Evolutionary conservation across 2,113 vertebrate genomes (phyloP).

Genomic region (Malurus melanocephalus): DNA sequence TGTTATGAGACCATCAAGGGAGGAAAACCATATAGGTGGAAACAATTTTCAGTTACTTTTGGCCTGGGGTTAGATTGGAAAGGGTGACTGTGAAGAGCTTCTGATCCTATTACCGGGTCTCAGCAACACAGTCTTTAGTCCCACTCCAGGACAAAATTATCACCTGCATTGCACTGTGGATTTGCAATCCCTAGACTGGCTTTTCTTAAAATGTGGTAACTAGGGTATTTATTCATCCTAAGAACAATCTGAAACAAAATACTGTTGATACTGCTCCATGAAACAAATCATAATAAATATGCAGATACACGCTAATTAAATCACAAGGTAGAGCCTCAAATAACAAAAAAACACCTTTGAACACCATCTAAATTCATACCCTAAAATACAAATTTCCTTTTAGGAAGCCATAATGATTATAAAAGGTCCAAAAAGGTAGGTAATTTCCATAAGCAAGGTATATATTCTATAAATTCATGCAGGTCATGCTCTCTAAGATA

Average conservation of each 20-base stretch:
- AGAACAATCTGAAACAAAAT: not conserved
- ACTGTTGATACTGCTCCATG: not conserved
- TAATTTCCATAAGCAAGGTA: not conserved
- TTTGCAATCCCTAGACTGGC: not conserved
- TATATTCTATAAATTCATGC: not conserved
- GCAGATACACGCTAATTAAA: not conserved
- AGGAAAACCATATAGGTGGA: not conserved
- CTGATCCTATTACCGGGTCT: not conserved
- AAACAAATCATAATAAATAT: not conserved
- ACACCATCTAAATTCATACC: not conserved
- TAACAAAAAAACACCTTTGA: not conserved
- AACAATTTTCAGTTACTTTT: slow-evolving; percentile 7
- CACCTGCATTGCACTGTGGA: not conserved
- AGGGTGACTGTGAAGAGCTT: not conserved
- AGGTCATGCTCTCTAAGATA: not conserved
- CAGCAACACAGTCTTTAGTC: not conserved
- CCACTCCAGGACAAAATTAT: not conserved
- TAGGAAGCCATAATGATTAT: not conserved
- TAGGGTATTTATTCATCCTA: not conserved
- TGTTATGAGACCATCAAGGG: not conserved
- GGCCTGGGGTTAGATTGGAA: not conserved
- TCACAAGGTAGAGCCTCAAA: not conserved
- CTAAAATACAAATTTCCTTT: not conserved
- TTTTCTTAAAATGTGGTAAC: not conserved
- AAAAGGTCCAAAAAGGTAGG: not conserved